phyloP scores from a whole-genome alignment of 2,797 vertebrate species.

The Pogonophryne albipinna region DNA sequence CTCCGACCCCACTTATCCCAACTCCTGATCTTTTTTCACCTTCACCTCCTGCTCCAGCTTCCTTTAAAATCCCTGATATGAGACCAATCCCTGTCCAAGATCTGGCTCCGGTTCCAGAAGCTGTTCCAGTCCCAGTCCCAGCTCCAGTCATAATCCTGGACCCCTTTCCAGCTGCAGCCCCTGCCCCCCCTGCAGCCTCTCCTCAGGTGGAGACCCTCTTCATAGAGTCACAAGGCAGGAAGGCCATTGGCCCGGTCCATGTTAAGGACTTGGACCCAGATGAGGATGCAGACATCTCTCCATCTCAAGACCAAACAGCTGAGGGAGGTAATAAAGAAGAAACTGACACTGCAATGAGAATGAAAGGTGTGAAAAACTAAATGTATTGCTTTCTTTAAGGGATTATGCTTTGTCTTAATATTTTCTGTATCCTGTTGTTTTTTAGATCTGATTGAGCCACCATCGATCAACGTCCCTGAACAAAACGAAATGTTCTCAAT shows the following conservation, averaged over 20 bases:
- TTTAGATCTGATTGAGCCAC: slow-evolving; percentile 79
- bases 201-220: slow-evolving; percentile 45
- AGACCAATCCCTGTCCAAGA: slow-evolving; percentile 16
- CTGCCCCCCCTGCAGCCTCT: slow-evolving; percentile 14
- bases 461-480: slow-evolving; percentile 59
- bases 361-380: slow-evolving; percentile 4
- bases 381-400: background rate
- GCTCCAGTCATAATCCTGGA: slow-evolving; percentile 21
- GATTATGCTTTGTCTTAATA: background rate
- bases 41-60: slow-evolving; percentile 11
- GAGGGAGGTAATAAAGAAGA: slow-evolving; percentile 72
- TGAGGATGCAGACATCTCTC: slow-evolving; percentile 55
- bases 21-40: slow-evolving; percentile 20
- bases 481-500: slow-evolving; percentile 64
- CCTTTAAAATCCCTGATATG: background rate
- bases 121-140: slow-evolving; percentile 11
- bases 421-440: slow-evolving; percentile 6
- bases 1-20: slow-evolving; percentile 13
- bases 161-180: slow-evolving; percentile 21
- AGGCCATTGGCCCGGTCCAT: slow-evolving; percentile 59
- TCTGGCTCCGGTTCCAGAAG: background rate
- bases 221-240: slow-evolving; percentile 45
- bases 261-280: slow-evolving; percentile 82
- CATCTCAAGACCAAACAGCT: slow-evolving; percentile 45
- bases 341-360: slow-evolving; percentile 19